A percentile compares a stretch with the other conserved stretches of the same genome.
Evolutionary conservation across 2,888 invertebrate species (phyloP).

Genomic region (Eurytoma adleriae): DNA sequence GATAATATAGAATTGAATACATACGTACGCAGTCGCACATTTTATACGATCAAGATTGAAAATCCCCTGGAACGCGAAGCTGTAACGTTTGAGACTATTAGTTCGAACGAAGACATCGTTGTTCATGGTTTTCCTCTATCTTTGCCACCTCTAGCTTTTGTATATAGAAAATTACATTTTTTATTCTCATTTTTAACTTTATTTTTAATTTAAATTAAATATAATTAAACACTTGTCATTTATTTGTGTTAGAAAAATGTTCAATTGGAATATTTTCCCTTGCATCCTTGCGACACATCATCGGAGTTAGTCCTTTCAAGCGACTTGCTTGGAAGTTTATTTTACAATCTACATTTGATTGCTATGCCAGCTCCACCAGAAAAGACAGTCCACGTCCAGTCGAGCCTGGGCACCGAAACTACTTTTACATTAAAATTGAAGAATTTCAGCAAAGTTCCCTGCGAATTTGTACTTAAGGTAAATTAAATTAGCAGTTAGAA

Average conservation of each 20-base stretch:
- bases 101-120: conserved; percentile 46
- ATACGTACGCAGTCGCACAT: conserved; percentile 57
- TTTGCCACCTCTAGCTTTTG: conserved; percentile 35
- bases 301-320: conserved; percentile 59
- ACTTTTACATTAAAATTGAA: conserved; percentile 60
- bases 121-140: conserved; percentile 45
- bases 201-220: not conserved
- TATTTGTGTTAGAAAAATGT: conserved; percentile 59
- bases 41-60: conserved; percentile 60
- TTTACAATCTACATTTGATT: conserved; percentile 65
- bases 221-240: not conserved
- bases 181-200: too few species aligned
- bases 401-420: conserved; percentile 60
- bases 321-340: conserved; percentile 62
- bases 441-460: conserved; percentile 58
- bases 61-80: conserved; percentile 62
- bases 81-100: conserved; percentile 59
- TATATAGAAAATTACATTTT: conserved; percentile 8
- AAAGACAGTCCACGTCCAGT: conserved; percentile 59
- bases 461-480: conserved; percentile 62
- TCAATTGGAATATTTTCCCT: conserved; percentile 62
- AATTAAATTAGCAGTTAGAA: not conserved
- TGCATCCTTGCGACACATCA: conserved; percentile 59
- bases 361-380: conserved; percentile 61
- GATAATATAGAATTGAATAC: conserved; percentile 64